Percentiles rank a stretch among this genome's conserved stretches.
These are phyloP conservation scores for Nomada fucata DNA, from an alignment of 2,888 invertebrate species.

Conservation along the genomic window DNA sequence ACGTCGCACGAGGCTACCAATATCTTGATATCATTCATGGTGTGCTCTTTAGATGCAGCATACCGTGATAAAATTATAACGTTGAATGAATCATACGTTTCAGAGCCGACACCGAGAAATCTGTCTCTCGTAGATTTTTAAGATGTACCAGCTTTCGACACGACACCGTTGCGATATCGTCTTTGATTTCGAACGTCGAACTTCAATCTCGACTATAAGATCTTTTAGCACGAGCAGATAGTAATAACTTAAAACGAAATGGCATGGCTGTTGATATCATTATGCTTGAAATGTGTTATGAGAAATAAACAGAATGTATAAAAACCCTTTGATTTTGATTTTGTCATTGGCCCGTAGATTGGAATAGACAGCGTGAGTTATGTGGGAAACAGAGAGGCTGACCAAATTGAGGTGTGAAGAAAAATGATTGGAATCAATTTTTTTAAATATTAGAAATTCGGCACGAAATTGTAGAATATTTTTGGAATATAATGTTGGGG, in stretches of 20 bases:
- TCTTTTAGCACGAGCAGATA: slow-evolving; percentile 65
- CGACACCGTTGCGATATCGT: slow-evolving; percentile 19
- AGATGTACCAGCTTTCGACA: slow-evolving; percentile 23
- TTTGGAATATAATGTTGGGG: neutral
- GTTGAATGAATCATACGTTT: neutral
- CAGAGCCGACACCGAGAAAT: neutral
- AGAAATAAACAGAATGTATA: slow-evolving; percentile 70
- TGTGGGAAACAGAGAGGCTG: too few species aligned
- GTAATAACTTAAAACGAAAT: slow-evolving; percentile 50
- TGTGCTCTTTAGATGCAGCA: neutral
- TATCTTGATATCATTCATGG: slow-evolving; percentile 3
- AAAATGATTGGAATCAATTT: too few species aligned
- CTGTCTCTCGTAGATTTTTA: slow-evolving; percentile 10
- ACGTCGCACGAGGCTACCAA: slow-evolving; percentile 1
- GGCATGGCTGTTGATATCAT: slow-evolving; percentile 70
- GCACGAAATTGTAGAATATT: neutral
- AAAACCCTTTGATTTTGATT: slow-evolving; percentile 20
- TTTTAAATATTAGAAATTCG: too few species aligned
- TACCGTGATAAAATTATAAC: neutral
- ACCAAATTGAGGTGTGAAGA: too few species aligned
- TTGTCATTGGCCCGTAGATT: neutral
- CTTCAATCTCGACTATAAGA: slow-evolving; percentile 36
- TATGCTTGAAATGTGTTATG: slow-evolving; percentile 73
- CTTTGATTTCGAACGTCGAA: slow-evolving; percentile 31
- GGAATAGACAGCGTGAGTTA: neutral